These are phyloP conservation scores for Chiloscyllium plagiosum DNA, from an alignment of 2,113 vertebrate species.

Conservation along the genomic window DNA sequence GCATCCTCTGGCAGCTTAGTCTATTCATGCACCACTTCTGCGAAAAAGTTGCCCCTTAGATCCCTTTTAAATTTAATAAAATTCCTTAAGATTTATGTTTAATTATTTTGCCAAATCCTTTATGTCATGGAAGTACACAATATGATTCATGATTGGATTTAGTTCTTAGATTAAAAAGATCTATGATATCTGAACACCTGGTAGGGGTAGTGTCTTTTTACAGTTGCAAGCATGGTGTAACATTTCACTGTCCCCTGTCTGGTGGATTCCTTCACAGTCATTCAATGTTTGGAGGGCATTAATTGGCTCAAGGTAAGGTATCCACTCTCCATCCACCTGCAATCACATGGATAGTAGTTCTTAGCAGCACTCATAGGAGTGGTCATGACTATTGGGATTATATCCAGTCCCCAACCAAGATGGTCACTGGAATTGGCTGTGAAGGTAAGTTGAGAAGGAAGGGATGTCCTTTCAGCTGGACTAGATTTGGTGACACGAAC, in stretches of 20 bases:
- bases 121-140: neutral
- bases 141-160: neutral
- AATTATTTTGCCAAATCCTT: neutral
- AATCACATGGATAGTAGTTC: too few species aligned
- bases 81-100: neutral
- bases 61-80: neutral
- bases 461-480: neutral
- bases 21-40: too few species aligned
- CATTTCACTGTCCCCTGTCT: neutral
- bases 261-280: too few species aligned
- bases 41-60: too few species aligned
- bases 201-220: neutral
- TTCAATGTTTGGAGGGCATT: too few species aligned
- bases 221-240: neutral
- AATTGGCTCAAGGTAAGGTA: too few species aligned
- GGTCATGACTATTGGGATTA: neutral
- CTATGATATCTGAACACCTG: neutral
- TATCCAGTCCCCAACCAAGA: neutral
- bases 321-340: too few species aligned
- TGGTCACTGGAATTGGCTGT: neutral
- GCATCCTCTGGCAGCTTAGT: too few species aligned
- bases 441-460: neutral
- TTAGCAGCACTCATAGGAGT: neutral
- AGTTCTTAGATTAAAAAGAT: neutral
- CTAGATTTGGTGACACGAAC: neutral